These are phyloP conservation scores for Palloptera scutellata DNA, from an alignment of 2,888 invertebrate genomes.

Conservation along the genomic window DNA sequence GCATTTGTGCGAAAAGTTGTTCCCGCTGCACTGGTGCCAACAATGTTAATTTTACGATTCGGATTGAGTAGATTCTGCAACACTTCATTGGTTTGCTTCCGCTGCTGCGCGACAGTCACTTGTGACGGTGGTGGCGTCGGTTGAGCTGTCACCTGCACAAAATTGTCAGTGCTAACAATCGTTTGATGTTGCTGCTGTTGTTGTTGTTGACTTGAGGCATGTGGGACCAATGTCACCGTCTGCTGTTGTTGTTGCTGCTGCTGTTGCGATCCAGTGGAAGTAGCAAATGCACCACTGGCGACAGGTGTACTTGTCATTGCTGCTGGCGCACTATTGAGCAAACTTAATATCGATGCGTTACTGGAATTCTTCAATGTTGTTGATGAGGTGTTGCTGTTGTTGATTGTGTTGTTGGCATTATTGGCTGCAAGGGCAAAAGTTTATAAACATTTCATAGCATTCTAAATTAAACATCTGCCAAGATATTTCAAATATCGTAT, in stretches of 20 bases:
- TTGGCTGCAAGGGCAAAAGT: slow-evolving; percentile 23
- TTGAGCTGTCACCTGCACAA: slow-evolving; percentile 51
- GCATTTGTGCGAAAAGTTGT: slow-evolving; percentile 57
- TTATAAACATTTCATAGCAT: slow-evolving; percentile 36
- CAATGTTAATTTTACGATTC: slow-evolving; percentile 58
- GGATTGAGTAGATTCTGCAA: slow-evolving; percentile 60
- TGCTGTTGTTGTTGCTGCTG: slow-evolving; percentile 50
- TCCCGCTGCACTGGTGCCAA: slow-evolving; percentile 44
- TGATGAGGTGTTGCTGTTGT: slow-evolving; percentile 34
- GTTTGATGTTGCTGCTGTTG: slow-evolving; percentile 45
- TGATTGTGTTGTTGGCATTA: slow-evolving; percentile 29
- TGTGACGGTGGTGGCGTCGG: slow-evolving; percentile 46
- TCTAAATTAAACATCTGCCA: slow-evolving; percentile 8
- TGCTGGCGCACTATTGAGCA: slow-evolving; percentile 80
- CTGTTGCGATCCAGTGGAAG: slow-evolving; percentile 48
- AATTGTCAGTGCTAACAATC: slow-evolving; percentile 50
- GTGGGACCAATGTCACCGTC: slow-evolving; percentile 54
- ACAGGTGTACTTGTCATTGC: slow-evolving; percentile 73
- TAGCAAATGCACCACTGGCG: slow-evolving; percentile 63
- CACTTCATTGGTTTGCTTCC: slow-evolving; percentile 58
- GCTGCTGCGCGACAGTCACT: slow-evolving; percentile 44
- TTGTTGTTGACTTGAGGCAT: slow-evolving; percentile 48
- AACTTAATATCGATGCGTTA: slow-evolving; percentile 79
- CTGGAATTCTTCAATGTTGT: slow-evolving; percentile 51
- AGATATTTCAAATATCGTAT: too few species aligned